phyloP scores from a whole-genome alignment of 1,140 invertebrate genomes.

The Carcinoscorpius rotundicauda region DNA sequence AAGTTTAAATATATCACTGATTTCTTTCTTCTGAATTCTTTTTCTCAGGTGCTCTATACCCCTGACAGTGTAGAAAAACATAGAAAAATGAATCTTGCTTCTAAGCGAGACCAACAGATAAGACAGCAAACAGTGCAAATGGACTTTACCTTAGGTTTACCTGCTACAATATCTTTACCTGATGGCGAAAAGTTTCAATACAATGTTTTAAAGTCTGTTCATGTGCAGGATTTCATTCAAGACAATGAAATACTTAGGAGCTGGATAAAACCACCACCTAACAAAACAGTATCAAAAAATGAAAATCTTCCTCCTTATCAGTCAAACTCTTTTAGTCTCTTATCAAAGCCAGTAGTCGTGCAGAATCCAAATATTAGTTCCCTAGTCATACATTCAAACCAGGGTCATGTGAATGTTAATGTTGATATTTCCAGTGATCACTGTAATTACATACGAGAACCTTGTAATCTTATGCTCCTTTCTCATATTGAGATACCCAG shows the following conservation, averaged over 20 bases:
- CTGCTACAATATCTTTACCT: slow-evolving; percentile 50
- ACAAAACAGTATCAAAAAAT: slow-evolving; percentile 52
- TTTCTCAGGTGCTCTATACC: slow-evolving; percentile 41
- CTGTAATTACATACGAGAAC: too few species aligned
- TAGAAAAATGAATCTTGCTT: slow-evolving; percentile 41
- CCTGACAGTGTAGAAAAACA: slow-evolving; percentile 38
- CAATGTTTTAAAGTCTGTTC: slow-evolving; percentile 43
- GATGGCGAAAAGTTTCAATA: slow-evolving; percentile 57
- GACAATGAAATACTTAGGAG: slow-evolving; percentile 54
- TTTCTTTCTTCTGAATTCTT: background rate
- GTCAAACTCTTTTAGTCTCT: slow-evolving; percentile 40
- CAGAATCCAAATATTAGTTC: slow-evolving; percentile 4
- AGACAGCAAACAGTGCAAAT: slow-evolving; percentile 45
- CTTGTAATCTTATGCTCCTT: too few species aligned
- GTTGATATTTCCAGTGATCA: too few species aligned
- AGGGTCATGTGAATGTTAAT: too few species aligned
- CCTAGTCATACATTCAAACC: slow-evolving; percentile 22
- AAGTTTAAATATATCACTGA: too few species aligned
- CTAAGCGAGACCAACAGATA: slow-evolving; percentile 42
- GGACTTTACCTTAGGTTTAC: slow-evolving; percentile 49
- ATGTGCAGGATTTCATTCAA: slow-evolving; percentile 48
- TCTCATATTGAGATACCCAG: too few species aligned
- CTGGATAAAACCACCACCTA: slow-evolving; percentile 54
- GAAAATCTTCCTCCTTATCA: slow-evolving; percentile 51
- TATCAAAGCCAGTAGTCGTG: slow-evolving; percentile 24